These are phyloP conservation scores for Trachelus iudaicus DNA, from an alignment of 2,888 invertebrate species.

Conservation along the genomic window DNA sequence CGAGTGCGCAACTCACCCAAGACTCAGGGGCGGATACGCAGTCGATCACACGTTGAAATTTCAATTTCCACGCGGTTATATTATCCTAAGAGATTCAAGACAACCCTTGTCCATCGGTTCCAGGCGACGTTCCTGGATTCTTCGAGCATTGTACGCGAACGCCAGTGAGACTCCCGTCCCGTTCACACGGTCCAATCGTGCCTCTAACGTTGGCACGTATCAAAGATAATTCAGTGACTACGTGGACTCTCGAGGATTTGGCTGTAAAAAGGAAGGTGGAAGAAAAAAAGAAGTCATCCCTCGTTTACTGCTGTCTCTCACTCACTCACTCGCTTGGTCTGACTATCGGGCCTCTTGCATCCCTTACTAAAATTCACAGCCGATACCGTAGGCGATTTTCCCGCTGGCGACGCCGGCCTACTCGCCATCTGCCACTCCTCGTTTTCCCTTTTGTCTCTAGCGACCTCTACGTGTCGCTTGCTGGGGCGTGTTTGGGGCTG, in stretches of 20 bases:
- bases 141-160: background rate
- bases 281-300: background rate
- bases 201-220: background rate
- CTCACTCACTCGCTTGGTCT: background rate
- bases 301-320: background rate
- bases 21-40: background rate
- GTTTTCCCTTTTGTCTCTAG: constrained; percentile 25
- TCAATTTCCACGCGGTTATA: background rate
- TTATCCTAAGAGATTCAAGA: background rate
- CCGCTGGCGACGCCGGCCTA: background rate
- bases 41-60: background rate
- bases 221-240: background rate
- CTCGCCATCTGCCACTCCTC: constrained; percentile 1
- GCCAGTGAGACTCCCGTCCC: background rate
- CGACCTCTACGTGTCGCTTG: constrained; percentile 40
- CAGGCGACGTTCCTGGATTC: background rate
- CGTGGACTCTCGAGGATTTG: background rate
- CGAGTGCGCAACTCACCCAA: background rate
- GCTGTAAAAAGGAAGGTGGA: background rate
- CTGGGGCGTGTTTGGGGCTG: constrained; percentile 43
- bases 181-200: background rate
- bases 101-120: background rate
- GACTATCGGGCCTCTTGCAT: background rate
- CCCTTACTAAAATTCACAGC: background rate
- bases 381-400: background rate